These are phyloP conservation scores for Drosophila kokeensis DNA, from an alignment of 2,888 invertebrate species.

Conservation along the genomic window DNA sequence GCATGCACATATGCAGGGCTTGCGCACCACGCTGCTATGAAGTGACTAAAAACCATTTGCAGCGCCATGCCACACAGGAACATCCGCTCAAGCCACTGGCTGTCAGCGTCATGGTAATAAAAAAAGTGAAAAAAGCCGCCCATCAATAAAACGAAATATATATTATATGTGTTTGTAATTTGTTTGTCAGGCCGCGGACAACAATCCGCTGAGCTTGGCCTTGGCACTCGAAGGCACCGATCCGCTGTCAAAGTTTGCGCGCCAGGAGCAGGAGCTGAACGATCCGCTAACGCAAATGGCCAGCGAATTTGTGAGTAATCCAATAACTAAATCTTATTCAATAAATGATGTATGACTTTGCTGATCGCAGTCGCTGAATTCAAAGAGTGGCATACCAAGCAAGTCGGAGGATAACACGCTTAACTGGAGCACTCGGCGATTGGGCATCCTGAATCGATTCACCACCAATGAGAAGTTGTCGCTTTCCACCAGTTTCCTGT, in stretches of 20 bases:
- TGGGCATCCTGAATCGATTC: slow-evolving; percentile 93
- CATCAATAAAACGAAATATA: slow-evolving; percentile 1
- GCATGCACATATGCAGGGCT: slow-evolving; percentile 61
- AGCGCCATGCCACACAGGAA: slow-evolving; percentile 84
- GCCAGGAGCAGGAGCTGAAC: slow-evolving; percentile 86
- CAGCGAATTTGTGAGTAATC: slow-evolving; percentile 78
- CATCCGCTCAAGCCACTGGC: slow-evolving; percentile 87
- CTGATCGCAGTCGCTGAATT: slow-evolving; percentile 39
- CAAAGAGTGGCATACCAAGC: slow-evolving; percentile 60
- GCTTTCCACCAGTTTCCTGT: slow-evolving; percentile 94
- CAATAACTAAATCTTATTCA: neutral
- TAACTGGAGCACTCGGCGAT: slow-evolving; percentile 91
- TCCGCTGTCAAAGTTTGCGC: slow-evolving; percentile 90
- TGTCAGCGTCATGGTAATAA: slow-evolving; percentile 82
- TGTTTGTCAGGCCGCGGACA: slow-evolving; percentile 86
- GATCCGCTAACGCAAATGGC: slow-evolving; percentile 89
- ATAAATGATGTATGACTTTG: slow-evolving; percentile 1
- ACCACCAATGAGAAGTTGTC: slow-evolving; percentile 97
- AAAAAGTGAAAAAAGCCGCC: slow-evolving; percentile 4
- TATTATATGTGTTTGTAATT: slow-evolving; percentile 2
- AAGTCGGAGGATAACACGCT: slow-evolving; percentile 85
- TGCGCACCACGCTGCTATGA: slow-evolving; percentile 80
- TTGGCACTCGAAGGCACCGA: slow-evolving; percentile 88
- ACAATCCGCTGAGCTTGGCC: slow-evolving; percentile 81
- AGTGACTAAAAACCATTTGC: slow-evolving; percentile 74